Evolutionary conservation across 2,797 vertebrate genomes (phyloP).

Genomic region (Acipenser transmontanus): DNA sequence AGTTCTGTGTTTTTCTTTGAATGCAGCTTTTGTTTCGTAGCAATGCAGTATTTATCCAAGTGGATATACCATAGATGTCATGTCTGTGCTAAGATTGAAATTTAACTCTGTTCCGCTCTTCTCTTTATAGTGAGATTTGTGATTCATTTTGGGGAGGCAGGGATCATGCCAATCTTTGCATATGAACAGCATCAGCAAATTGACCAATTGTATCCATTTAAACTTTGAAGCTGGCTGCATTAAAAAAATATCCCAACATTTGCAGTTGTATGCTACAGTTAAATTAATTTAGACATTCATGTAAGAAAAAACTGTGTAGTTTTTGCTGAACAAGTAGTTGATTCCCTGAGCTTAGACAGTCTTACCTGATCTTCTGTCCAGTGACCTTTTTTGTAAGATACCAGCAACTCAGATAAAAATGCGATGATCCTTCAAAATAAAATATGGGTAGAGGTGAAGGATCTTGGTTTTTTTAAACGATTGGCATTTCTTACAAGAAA

Average conservation of each 20-base stretch:
- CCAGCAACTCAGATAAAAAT: neutral
- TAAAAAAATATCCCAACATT: slow-evolving; percentile 19
- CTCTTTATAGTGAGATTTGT: neutral
- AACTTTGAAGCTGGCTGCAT: neutral
- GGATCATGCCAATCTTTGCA: neutral
- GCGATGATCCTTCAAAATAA: slow-evolving; percentile 41
- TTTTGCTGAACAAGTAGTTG: neutral
- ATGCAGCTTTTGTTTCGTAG: too few species aligned
- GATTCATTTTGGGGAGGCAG: neutral
- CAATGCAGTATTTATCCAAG: neutral
- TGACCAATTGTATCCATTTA: neutral
- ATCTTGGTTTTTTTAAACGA: slow-evolving; percentile 17
- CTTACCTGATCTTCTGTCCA: neutral
- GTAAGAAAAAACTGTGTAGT: neutral
- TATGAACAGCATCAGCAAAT: neutral
- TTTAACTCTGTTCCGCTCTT: neutral
- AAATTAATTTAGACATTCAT: neutral
- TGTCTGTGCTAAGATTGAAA: neutral
- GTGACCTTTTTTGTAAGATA: neutral
- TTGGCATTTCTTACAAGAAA: slow-evolving; percentile 24
- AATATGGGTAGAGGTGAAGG: slow-evolving; percentile 47
- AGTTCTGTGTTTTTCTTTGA: too few species aligned
- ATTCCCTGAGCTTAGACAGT: too few species aligned
- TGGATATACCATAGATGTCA: neutral
- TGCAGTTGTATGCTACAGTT: slow-evolving; percentile 28